phyloP scores from a whole-genome alignment of 2,113 vertebrate species.

The Dendropsophus ebraccatus region DNA sequence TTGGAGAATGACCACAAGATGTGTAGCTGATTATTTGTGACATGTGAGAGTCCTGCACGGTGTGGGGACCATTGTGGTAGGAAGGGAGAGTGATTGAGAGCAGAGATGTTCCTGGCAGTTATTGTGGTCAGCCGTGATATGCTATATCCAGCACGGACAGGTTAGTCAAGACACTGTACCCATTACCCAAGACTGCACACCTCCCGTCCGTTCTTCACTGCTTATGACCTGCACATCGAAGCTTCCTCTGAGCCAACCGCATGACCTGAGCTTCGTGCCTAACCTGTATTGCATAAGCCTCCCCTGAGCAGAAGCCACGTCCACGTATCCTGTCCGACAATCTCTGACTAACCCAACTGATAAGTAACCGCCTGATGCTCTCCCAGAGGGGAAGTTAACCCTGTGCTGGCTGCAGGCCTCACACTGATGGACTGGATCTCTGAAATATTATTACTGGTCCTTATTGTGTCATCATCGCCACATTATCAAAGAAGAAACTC shows the following conservation, averaged over 20 bases:
- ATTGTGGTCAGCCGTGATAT: conserved; percentile 40
- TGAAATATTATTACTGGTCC: not conserved
- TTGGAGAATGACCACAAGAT: not conserved
- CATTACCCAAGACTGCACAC: conserved; percentile 34
- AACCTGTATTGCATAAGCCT: conserved; percentile 41
- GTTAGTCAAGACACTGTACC: not conserved
- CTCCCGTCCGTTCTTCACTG: not conserved
- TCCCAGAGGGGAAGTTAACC: not conserved
- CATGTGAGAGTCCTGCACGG: not conserved
- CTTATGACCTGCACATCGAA: conserved; percentile 3
- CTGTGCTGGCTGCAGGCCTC: not conserved
- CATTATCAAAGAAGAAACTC: too few species aligned
- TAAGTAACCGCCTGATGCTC: not conserved
- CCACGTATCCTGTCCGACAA: conserved; percentile 19
- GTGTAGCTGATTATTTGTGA: not conserved
- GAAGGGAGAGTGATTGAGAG: conserved; percentile 51
- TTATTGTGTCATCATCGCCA: not conserved
- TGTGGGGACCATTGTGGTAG: not conserved
- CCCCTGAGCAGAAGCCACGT: not conserved
- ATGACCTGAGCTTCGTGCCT: not conserved
- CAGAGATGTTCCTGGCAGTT: conserved; percentile 43
- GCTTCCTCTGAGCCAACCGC: conserved; percentile 45
- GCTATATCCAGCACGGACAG: conserved; percentile 20
- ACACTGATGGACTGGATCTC: too few species aligned
- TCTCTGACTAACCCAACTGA: not conserved